phyloP scores from a whole-genome alignment of 2,797 vertebrate genomes.

The Sebastes hopkinsi region DNA sequence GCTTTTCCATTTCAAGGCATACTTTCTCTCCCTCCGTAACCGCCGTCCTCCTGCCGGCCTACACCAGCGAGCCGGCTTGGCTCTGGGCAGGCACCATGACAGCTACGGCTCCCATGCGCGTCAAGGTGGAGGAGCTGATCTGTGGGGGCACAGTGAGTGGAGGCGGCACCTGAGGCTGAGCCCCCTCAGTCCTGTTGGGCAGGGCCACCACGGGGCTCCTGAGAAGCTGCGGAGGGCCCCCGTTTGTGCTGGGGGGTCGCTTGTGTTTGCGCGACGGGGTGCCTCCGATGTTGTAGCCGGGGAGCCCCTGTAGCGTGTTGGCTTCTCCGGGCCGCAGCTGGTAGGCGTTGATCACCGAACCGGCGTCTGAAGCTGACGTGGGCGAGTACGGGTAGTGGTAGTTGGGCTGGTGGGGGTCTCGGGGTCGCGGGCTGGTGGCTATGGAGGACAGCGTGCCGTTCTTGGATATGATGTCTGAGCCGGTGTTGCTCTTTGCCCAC shows the following conservation, averaged over 20 bases:
- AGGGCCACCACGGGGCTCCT: conserved; percentile 54
- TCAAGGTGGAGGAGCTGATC: conserved; percentile 80
- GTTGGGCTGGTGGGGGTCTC: conserved; percentile 70
- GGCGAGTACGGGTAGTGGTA: conserved; percentile 80
- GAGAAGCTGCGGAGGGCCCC: conserved; percentile 66
- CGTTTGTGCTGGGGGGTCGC: conserved; percentile 59
- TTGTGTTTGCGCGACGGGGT: conserved; percentile 63
- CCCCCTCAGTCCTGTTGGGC: conserved; percentile 80
- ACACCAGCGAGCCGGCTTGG: conserved; percentile 93
- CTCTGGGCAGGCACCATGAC: conserved; percentile 91
- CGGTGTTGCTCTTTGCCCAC: conserved; percentile 87
- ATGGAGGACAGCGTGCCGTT: conserved; percentile 93
- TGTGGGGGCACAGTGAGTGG: conserved; percentile 53
- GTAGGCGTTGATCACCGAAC: conserved; percentile 85
- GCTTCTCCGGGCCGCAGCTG: conserved; percentile 75
- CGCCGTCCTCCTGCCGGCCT: conserved; percentile 57
- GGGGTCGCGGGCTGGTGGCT: conserved; percentile 80
- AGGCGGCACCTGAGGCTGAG: conserved; percentile 79
- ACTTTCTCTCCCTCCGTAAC: conserved; percentile 7
- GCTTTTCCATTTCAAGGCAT: conserved; percentile 53
- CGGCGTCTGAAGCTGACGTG: conserved; percentile 75
- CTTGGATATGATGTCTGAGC: conserved; percentile 90
- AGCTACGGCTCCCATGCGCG: conserved; percentile 84
- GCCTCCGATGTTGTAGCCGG: conserved; percentile 79
- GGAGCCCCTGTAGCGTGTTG: conserved; percentile 79